phyloP scores from a whole-genome alignment of 2,113 vertebrate genomes.

The Danionella cerebrum region DNA sequence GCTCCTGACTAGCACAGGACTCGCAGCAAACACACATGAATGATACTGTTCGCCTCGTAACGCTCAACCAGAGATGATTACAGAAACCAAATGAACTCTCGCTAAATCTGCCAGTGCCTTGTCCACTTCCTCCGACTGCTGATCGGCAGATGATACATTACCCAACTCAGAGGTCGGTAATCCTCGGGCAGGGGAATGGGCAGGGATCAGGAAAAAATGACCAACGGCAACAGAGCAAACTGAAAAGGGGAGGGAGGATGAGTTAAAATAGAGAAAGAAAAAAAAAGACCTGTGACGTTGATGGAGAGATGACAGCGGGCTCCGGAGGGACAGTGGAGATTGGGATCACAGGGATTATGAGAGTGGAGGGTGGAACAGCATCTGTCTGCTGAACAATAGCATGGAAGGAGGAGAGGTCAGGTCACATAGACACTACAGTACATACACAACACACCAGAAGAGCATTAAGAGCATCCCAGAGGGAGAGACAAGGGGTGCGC shows the following conservation, averaged over 20 bases:
- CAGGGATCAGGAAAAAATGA: slow-evolving; percentile 48
- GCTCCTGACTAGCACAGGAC: slow-evolving; percentile 16
- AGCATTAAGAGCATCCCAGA: slow-evolving; percentile 12
- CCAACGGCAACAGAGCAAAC: slow-evolving; percentile 52
- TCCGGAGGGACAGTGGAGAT: slow-evolving; percentile 86
- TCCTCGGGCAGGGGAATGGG: slow-evolving; percentile 38
- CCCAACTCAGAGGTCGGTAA: slow-evolving; percentile 19
- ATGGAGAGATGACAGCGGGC: slow-evolving; percentile 78
- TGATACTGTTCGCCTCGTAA: slow-evolving; percentile 41
- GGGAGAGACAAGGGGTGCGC: neutral
- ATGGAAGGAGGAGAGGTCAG: slow-evolving; percentile 56
- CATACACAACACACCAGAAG: slow-evolving; percentile 41
- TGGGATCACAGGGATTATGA: slow-evolving; percentile 92
- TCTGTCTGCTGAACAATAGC: slow-evolving; percentile 88
- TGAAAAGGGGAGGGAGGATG: neutral
- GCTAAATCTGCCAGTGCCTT: neutral
- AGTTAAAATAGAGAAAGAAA: slow-evolving; percentile 56
- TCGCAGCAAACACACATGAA: slow-evolving; percentile 30
- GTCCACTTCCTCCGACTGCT: slow-evolving; percentile 13
- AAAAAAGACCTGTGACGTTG: slow-evolving; percentile 83
- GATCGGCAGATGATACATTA: slow-evolving; percentile 10
- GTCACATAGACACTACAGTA: slow-evolving; percentile 57
- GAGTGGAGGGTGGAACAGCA: slow-evolving; percentile 79
- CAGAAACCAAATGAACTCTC: slow-evolving; percentile 13
- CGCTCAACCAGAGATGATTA: slow-evolving; percentile 49